phyloP scores from a whole-genome alignment of 1,140 invertebrate species.

The Drosophila pseudoobscura region DNA sequence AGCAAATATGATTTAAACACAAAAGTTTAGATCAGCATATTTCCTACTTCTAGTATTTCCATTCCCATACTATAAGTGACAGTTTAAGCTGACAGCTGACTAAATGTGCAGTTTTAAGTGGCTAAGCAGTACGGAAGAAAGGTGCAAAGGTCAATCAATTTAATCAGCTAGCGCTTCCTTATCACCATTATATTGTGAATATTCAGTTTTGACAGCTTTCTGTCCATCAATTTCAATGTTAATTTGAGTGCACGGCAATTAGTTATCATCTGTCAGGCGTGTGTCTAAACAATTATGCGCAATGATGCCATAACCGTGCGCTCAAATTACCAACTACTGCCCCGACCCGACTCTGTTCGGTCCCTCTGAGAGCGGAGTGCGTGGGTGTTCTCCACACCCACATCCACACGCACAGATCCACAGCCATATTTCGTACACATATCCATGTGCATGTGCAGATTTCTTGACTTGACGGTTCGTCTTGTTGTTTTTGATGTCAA shows the following conservation, averaged over 20 bases:
- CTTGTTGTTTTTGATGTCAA: conserved; percentile 66
- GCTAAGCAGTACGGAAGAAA: too few species aligned
- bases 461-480: conserved; percentile 26
- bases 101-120: too few species aligned
- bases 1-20: too few species aligned
- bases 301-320: conserved; percentile 34
- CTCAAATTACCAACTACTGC: conserved; percentile 18
- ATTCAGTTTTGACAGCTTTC: conserved; percentile 33
- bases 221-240: conserved; percentile 62
- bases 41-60: too few species aligned
- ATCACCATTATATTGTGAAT: conserved; percentile 24
- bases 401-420: too few species aligned
- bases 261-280: conserved; percentile 75
- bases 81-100: too few species aligned
- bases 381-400: conserved; percentile 44
- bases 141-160: conserved; percentile 13
- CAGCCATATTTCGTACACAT: too few species aligned
- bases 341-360: conserved; percentile 15
- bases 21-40: too few species aligned
- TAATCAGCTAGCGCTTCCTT: conserved; percentile 39
- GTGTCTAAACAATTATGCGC: conserved; percentile 71
- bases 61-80: too few species aligned
- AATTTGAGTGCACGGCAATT: conserved; percentile 73
- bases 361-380: conserved; percentile 18
- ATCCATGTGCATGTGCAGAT: conserved; percentile 61